Evolutionary conservation across 2,797 vertebrate genomes (phyloP).

Genomic region (Mus minutoides): DNA sequence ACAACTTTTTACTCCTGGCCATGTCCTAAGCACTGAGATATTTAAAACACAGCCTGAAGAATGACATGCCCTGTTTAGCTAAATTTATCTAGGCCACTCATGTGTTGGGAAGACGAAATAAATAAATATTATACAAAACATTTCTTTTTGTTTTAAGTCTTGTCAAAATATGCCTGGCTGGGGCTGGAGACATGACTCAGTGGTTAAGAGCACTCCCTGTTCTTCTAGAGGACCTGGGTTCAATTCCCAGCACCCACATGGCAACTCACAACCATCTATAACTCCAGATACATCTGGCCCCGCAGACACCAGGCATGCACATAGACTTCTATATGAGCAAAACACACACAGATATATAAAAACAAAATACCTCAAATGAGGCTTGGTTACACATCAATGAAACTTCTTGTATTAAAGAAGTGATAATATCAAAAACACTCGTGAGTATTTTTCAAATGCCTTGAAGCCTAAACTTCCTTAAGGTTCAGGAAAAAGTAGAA

Average conservation of each 20-base stretch:
- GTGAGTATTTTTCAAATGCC: not conserved
- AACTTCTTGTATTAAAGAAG: not conserved
- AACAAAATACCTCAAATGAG: not conserved
- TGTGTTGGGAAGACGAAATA: not conserved
- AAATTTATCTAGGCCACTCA: conserved; percentile 13
- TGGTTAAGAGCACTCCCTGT: not conserved
- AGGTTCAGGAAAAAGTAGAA: conserved; percentile 15
- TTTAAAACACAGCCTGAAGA: conserved; percentile 17
- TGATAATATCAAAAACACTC: not conserved
- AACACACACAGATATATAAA: too few species aligned
- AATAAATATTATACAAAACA: not conserved
- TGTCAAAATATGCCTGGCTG: conserved; percentile 18
- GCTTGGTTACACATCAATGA: not conserved
- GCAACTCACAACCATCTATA: not conserved
- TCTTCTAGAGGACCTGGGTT: not conserved
- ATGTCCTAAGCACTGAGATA: not conserved
- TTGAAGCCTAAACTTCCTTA: conserved; percentile 24
- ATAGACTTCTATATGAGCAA: not conserved
- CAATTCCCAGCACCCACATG: not conserved
- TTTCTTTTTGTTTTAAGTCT: not conserved
- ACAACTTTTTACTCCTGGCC: not conserved
- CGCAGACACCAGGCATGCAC: not conserved
- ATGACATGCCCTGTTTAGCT: not conserved
- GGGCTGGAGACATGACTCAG: not conserved
- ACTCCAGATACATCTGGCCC: not conserved